Conservation (phyloP, 2,797 vertebrate species). For the Ambastaia sidthimunki region DNA sequence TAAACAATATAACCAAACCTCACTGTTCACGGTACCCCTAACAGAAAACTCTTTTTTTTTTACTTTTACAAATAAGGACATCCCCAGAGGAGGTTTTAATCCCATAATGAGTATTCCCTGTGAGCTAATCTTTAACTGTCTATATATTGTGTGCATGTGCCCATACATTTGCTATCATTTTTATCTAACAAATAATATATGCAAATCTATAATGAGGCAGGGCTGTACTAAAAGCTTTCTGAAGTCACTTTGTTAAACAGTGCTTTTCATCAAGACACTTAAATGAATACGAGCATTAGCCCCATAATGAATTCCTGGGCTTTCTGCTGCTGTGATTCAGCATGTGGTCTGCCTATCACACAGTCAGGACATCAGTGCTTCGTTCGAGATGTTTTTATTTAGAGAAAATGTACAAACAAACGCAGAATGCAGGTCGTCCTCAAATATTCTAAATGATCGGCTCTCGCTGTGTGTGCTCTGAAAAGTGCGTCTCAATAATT, state of each 20-base stretch:
- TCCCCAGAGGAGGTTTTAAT: background rate
- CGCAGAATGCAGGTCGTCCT: background rate
- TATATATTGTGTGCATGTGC: conserved; percentile 1
- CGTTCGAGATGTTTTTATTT: background rate
- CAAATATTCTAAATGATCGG: background rate
- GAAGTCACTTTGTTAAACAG: conserved; percentile 15
- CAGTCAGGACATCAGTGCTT: background rate
- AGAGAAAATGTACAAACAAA: background rate
- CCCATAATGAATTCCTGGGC: conserved; percentile 21
- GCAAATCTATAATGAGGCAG: conserved; percentile 7
- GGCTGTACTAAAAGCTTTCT: conserved; percentile 20
- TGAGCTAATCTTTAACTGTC: background rate
- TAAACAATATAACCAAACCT: too few species aligned
- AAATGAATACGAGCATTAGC: conserved; percentile 1
- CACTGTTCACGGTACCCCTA: too few species aligned
- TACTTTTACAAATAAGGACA: too few species aligned
- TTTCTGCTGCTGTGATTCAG: conserved; percentile 16
- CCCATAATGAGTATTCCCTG: background rate
- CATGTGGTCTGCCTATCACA: background rate
- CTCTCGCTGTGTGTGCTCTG: background rate
- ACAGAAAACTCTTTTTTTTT: too few species aligned
- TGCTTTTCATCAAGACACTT: conserved; percentile 18
- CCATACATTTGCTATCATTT: background rate
- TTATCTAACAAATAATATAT: conserved; percentile 13
- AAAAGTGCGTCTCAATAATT: background rate